Evolutionary conservation across 2,888 invertebrate genomes (phyloP).

Genomic region (Cylloceria caligata): DNA sequence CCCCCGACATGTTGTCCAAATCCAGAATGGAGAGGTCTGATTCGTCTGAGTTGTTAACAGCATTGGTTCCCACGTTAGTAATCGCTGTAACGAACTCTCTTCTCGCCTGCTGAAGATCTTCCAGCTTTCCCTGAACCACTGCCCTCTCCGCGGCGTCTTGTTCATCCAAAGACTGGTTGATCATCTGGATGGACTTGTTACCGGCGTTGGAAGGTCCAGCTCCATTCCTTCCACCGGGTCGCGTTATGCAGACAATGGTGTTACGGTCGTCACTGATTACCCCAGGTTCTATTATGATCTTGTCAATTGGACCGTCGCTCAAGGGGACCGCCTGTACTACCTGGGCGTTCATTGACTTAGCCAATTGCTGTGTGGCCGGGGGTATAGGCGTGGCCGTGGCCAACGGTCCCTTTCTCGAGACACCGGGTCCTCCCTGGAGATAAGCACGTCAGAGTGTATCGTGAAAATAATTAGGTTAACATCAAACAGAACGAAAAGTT

Average conservation of each 20-base stretch:
- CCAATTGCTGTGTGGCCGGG: constrained; percentile 73
- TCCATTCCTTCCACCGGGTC: constrained; percentile 25
- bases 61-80: constrained; percentile 77
- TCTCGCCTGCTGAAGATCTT: constrained; percentile 78
- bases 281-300: constrained; percentile 78
- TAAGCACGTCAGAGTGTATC: too few species aligned
- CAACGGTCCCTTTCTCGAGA: constrained; percentile 8
- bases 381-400: constrained; percentile 62
- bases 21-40: constrained; percentile 50
- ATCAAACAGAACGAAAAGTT: too few species aligned
- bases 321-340: constrained; percentile 76
- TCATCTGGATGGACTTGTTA: constrained; percentile 75
- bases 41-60: constrained; percentile 64
- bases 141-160: constrained; percentile 76
- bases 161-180: constrained; percentile 74
- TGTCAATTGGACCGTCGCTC: constrained; percentile 72
- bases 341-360: constrained; percentile 76
- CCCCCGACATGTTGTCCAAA: constrained; percentile 38
- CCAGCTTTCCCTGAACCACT: constrained; percentile 74
- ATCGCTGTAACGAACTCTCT: constrained; percentile 80
- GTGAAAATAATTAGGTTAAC: too few species aligned
- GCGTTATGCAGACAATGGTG: constrained; percentile 76
- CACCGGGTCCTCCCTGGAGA: constrained; percentile 24
- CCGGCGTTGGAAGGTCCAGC: constrained; percentile 44
- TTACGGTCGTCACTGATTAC: constrained; percentile 72